Base-by-base conservation (phyloP, 2,113 vertebrate species). In the Misgurnus mizolepis region DNA sequence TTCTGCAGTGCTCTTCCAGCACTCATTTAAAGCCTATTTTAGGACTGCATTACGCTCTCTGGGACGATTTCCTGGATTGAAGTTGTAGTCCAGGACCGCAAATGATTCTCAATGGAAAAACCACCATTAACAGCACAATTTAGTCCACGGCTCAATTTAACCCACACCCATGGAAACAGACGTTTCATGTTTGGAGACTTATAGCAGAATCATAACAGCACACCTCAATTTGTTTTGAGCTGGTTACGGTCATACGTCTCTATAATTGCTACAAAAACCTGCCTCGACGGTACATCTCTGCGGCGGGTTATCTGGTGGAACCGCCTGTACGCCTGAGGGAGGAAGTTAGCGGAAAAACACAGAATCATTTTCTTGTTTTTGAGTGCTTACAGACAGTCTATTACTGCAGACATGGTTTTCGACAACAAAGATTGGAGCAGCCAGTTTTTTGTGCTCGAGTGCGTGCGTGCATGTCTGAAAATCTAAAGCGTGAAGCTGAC, bases 391-490 rank as follows among this genome's bases (percentile, higher is more conserved):
- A 78, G 76, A 82, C 83, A 84, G 61, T 82, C 79, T 84, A 84
- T 81, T 81, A 84, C 76, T 75, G 83, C 76, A 50, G 78, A 82
- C 83, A 82, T 76, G 70, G 67, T 79, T 81, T 81, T 81, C 71
- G 69, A 78, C 83, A 67, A 77, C 75, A 77, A 66, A 66, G 62
- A 77, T 55, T 77, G 61, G 75, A 66, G 61, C 68, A 39, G 47
- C 66, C 53, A 18, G 15, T 49, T 65, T 81, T 84, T 41, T 65
- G 47, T 58, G 8, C 15, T 11, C 22, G n/a, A 40, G 14, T 73
- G 66, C 22, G 39, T 50, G 40, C 80, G 15, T 80, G 66, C 47
- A 12, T 80, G 22, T 50, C 50, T 66, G 53, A 66, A 77, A 66
- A 66, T 66, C 18, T 55, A 49, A 77, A 66, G 75, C 62, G 62